A percentile compares a stretch with the other conserved stretches of the same genome.
phyloP scores from a whole-genome alignment of 2,797 vertebrate genomes.

The Schizopygopsis pylzovi region DNA sequence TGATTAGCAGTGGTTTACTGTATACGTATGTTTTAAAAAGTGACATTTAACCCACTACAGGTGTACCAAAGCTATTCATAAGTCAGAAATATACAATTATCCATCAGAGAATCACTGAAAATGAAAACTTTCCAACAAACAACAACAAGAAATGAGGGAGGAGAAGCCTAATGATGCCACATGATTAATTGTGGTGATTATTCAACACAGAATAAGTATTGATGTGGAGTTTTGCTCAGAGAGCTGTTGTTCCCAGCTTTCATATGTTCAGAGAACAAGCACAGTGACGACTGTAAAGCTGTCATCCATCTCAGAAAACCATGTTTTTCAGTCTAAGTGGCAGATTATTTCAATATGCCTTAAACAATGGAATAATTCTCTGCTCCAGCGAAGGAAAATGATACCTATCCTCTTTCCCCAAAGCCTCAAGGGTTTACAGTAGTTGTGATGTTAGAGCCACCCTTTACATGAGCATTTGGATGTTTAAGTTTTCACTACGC shows the following conservation, averaged over 20 bases:
- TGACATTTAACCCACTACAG: neutral
- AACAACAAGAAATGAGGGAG: slow-evolving; percentile 3
- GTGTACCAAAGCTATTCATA: neutral
- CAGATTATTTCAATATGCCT: slow-evolving; percentile 65
- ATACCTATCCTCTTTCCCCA: slow-evolving; percentile 43
- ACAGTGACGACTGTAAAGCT: slow-evolving; percentile 43
- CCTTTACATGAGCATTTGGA: neutral
- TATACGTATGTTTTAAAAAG: neutral
- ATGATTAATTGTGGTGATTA: slow-evolving; percentile 18
- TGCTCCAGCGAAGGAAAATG: slow-evolving; percentile 31
- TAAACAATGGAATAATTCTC: slow-evolving; percentile 63
- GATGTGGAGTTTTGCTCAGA: slow-evolving; percentile 43
- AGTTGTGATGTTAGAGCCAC: neutral
- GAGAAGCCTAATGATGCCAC: slow-evolving; percentile 30
- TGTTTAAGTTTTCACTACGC: neutral
- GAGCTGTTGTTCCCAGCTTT: slow-evolving; percentile 54
- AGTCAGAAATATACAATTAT: neutral
- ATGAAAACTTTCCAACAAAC: neutral
- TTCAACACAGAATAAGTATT: neutral
- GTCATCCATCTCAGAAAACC: slow-evolving; percentile 62
- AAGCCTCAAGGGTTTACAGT: slow-evolving; percentile 46
- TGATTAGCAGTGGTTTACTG: neutral
- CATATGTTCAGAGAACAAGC: slow-evolving; percentile 50
- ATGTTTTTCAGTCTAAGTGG: slow-evolving; percentile 45
- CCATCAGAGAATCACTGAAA: slow-evolving; percentile 13